Base-by-base conservation (phyloP, 2,797 vertebrate genomes). In the Melanotaenia pygmaea region DNA sequence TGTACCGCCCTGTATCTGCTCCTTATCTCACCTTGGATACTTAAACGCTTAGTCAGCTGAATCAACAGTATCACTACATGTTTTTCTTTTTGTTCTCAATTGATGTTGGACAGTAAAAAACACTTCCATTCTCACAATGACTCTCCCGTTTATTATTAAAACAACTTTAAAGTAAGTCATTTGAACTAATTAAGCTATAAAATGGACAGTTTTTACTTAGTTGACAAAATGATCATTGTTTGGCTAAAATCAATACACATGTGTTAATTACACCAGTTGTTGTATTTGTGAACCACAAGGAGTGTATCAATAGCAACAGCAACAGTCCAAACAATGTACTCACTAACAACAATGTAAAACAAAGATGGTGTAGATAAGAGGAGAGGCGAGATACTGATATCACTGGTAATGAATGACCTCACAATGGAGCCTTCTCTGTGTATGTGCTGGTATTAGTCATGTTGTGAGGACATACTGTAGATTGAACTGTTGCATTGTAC, bases 41-140 rank as follows among this genome's bases (percentile, higher is more conserved):
- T 40, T 71, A 65, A 67, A 77, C 61, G 47, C 47, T 24, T 7
- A 47, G 34, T 74, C 53, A 62, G 70, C 74, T 75, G 74, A 67
- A 22, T 61, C 74, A 59, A 59, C 64, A 67, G 3, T 12, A 20
- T 38, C 0, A 9, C 32, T 6, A 13, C 34, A 62, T 45, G 24
- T 64, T 24, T 59, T 72, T 58, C 30, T 24, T 24, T 68, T 51
- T 47, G 6, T 20, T 62, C 20, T 68, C 28, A 54, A 22, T n/a
- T 13, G 34, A n/a, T 24, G 26, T 34, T 43, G 2, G 1, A 40
- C 47, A 0, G 32, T 18, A 37, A 64, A 72, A 1, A 47, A 8
- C 13, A 43, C 5, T 71, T 12, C n/a, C 24, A 22, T 20, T 38
- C 14, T 26, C 1, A 24, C 4, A 53, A 11, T 53, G 24, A 24